These are phyloP conservation scores for Drepana arcuata DNA, from an alignment of 1,140 invertebrate genomes.

Conservation along the genomic window DNA sequence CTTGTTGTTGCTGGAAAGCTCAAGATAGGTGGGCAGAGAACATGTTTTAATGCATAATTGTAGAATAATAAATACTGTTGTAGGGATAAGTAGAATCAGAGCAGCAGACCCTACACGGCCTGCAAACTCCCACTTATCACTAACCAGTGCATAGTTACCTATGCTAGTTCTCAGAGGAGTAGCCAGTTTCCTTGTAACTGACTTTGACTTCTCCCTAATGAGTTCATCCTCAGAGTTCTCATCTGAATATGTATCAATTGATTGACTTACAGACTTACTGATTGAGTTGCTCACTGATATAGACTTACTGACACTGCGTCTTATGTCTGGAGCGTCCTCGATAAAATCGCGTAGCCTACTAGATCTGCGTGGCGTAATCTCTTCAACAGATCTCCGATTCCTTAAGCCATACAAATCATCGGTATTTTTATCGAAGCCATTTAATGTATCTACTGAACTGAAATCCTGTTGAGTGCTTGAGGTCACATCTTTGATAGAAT, in stretches of 20 bases:
- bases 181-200: constrained; percentile 42
- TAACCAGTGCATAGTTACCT: constrained; percentile 18
- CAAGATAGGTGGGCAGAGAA: constrained; percentile 18
- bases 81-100: constrained; percentile 39
- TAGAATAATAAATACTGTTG: constrained; percentile 39
- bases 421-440: constrained; percentile 36
- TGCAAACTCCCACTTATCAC: constrained; percentile 50
- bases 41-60: constrained; percentile 38
- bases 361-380: constrained; percentile 32
- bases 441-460: constrained; percentile 26
- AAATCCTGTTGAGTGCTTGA: constrained; percentile 18
- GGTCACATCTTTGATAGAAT: constrained; percentile 41
- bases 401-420: constrained; percentile 36
- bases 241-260: constrained; percentile 45
- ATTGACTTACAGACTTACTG: constrained; percentile 45
- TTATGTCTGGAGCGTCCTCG: constrained; percentile 37
- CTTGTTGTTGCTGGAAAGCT: constrained; percentile 22
- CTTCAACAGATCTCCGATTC: constrained; percentile 33
- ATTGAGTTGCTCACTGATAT: constrained; percentile 40
- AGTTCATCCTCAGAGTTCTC: constrained; percentile 36
- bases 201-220: constrained; percentile 32
- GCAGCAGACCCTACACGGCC: constrained; percentile 32
- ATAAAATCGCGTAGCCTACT: constrained; percentile 39
- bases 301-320: constrained; percentile 46
- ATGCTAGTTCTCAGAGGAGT: constrained; percentile 43